Base-by-base conservation (phyloP, 1,140 invertebrate species). In the Cheumatopsyche charites region DNA sequence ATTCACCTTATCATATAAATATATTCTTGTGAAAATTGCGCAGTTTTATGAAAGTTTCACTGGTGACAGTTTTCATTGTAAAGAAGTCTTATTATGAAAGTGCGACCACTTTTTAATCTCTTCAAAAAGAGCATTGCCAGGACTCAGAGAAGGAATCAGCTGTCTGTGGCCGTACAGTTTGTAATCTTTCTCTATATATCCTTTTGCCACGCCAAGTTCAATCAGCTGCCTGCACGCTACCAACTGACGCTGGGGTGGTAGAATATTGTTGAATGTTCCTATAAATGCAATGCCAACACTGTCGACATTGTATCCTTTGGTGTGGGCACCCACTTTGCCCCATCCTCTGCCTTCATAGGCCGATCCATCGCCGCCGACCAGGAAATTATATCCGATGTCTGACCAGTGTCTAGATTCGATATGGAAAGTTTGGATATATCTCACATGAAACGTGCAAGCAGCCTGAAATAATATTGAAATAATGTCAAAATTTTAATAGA, bases 281-380 rank as follows among this genome's bases (percentile, higher is more conserved):
- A 94, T 88, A 66, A 92, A 87, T 1, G 85, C 87, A 47, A 92
- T 88, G 36, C 89, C 90, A 41, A 91, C 80, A 4, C 87, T 86
- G 13, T 83, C 83, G 23, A 77, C 80, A 75, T 93, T 92, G 78
- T 89, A 90, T 17, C 84, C 82, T 15, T 85, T 80, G 0, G 89
- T 89, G 75, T 92, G 90, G 0, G 89, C 86, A 0, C 90, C 90
- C 1, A 87, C 79, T 15, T 81, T 78, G 62, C 87, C 84, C 90
- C 90, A 92, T 4, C 90, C 90, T 23, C 86, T 82, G 0, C 87
- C 91, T 78, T 86, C 87, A 79, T 91, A 92, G 0, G 87, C 86
- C 1, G 85, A 84, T 0, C 90, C 90, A 78, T 92, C 90, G 17
- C 90, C 90, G 0, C 90, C 92, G 6, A 93, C 84, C 5, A 94